Percentiles rank a stretch among this genome's conserved stretches.
These are phyloP conservation scores for Dolichoris vasculosae DNA, from an alignment of 1,140 invertebrate genomes.

Conservation along the genomic window DNA sequence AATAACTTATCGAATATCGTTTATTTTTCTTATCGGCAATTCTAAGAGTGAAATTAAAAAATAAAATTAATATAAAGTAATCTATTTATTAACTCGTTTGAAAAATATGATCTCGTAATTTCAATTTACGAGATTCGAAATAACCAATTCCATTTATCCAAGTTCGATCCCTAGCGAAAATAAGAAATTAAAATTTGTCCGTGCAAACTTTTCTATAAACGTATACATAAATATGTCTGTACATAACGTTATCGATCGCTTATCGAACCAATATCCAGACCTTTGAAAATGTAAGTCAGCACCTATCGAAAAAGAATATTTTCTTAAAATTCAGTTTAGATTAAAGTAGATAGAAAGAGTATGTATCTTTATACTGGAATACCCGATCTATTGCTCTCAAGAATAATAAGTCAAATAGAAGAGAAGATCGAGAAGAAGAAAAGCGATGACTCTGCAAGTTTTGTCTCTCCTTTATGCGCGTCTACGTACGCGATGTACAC, in stretches of 20 bases:
- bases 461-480: background rate
- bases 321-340: background rate
- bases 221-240: background rate
- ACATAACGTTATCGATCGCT: background rate
- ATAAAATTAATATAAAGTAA: background rate
- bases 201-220: background rate
- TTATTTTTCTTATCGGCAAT: too few species aligned
- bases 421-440: slow-evolving; percentile 35
- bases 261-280: background rate
- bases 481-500: background rate
- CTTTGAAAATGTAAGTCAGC: background rate
- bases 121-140: background rate
- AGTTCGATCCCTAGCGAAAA: background rate
- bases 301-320: background rate
- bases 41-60: too few species aligned
- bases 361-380: slow-evolving; percentile 5
- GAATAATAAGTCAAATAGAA: slow-evolving; percentile 44
- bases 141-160: background rate
- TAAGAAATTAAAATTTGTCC: background rate
- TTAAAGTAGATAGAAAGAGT: background rate
- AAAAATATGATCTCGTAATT: background rate
- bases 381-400: background rate
- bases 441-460: slow-evolving; percentile 31
- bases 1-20: too few species aligned
- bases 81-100: background rate